phyloP scores from a whole-genome alignment of 64 coral and sea anemone genomes.

The Exaiptasia diaphana region DNA sequence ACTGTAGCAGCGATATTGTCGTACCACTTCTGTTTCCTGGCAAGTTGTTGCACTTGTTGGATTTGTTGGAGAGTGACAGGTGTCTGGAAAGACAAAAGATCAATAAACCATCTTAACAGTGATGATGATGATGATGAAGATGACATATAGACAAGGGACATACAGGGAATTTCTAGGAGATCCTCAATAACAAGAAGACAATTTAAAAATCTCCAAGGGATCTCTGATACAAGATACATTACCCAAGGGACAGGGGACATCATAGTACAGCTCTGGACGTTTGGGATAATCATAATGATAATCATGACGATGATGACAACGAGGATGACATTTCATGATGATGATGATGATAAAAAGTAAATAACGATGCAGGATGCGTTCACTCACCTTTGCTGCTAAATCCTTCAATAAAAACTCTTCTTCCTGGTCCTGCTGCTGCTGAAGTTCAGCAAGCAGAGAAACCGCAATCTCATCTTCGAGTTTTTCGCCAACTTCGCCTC shows the following conservation, averaged over 20 bases:
- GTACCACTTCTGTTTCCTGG: slow-evolving; percentile 81
- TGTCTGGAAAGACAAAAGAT: slow-evolving; percentile 13
- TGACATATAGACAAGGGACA: background rate
- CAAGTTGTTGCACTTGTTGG: slow-evolving; percentile 75
- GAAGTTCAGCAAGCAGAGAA: slow-evolving; percentile 74
- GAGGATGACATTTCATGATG: too few relatives aligned
- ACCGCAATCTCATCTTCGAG: slow-evolving; percentile 59
- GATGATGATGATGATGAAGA: too few relatives aligned
- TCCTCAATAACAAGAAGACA: too few relatives aligned
- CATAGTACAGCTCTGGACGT: too few relatives aligned
- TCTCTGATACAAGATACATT: too few relatives aligned
- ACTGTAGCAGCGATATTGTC: slow-evolving; percentile 84
- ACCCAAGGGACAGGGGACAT: too few relatives aligned
- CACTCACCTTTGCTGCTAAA: slow-evolving; percentile 74
- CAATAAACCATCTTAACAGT: background rate
- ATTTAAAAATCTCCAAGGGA: too few relatives aligned
- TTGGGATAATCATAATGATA: too few relatives aligned
- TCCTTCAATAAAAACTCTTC: slow-evolving; percentile 78
- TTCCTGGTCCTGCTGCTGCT: slow-evolving; percentile 82
- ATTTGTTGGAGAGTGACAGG: slow-evolving; percentile 70
- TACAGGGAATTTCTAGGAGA: too few relatives aligned
- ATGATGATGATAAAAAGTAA: background rate
- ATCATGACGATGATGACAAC: too few relatives aligned
- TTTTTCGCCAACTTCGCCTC: background rate
- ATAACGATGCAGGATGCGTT: background rate